phyloP scores from a whole-genome alignment of 2,113 vertebrate species.

The Xiphophorus maculatus region DNA sequence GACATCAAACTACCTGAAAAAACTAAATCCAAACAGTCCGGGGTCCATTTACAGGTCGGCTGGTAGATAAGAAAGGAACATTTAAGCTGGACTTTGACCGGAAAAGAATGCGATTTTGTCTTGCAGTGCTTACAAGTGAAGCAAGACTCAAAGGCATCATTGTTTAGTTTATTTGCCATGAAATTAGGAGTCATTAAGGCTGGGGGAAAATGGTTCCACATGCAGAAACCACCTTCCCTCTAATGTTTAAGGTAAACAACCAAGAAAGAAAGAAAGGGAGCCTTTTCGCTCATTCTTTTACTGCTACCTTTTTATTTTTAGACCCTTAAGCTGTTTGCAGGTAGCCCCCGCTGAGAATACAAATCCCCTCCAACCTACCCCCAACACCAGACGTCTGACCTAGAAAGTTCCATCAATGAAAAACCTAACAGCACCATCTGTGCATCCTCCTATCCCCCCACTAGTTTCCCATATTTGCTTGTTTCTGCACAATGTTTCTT shows the following conservation, averaged over 20 bases:
- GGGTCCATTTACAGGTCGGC: constrained; percentile 41
- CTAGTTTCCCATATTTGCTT: not conserved
- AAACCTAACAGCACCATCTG: constrained; percentile 37
- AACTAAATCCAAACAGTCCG: constrained; percentile 6
- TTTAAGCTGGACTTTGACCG: constrained; percentile 44
- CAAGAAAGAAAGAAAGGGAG: constrained; percentile 19
- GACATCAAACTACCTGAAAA: not conserved
- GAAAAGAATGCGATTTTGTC: constrained; percentile 59
- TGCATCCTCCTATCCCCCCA: constrained; percentile 25
- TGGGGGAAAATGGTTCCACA: constrained; percentile 56
- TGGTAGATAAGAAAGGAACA: constrained; percentile 54
- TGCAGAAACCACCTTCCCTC: constrained; percentile 42
- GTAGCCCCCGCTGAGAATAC: not conserved
- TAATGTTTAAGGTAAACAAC: constrained; percentile 51
- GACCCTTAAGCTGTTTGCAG: constrained; percentile 25
- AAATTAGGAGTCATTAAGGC: constrained; percentile 68
- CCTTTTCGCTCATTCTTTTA: not conserved
- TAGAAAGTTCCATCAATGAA: constrained; percentile 42
- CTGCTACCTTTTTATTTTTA: constrained; percentile 23
- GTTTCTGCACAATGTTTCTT: constrained; percentile 30
- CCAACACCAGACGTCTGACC: constrained; percentile 30
- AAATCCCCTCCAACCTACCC: constrained; percentile 12
- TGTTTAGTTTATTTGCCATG: constrained; percentile 66
- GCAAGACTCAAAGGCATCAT: constrained; percentile 55
- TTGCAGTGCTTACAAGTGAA: constrained; percentile 35